phyloP scores from a whole-genome alignment of 2,113 vertebrate genomes.

The Numida meleagris region DNA sequence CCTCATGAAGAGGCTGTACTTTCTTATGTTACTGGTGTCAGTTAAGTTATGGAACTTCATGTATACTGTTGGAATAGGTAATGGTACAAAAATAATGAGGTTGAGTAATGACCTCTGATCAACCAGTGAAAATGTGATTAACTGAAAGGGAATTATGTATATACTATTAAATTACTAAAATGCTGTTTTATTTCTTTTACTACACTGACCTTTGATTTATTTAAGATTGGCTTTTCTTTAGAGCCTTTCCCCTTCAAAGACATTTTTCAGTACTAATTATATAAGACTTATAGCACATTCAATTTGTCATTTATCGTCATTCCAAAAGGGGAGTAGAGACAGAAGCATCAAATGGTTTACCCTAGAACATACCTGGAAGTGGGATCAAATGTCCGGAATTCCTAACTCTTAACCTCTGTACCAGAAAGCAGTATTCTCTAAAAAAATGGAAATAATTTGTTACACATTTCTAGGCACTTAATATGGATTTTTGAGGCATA shows the following conservation, averaged over 20 bases:
- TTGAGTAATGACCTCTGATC: background rate
- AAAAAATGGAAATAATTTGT: background rate
- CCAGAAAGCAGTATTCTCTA: background rate
- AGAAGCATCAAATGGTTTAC: background rate
- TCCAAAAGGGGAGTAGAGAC: background rate
- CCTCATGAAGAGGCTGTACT: background rate
- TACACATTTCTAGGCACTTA: background rate
- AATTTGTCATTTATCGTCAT: background rate
- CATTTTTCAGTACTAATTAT: background rate
- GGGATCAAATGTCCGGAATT: background rate
- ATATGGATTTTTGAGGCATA: background rate
- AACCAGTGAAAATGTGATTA: background rate
- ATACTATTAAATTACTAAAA: background rate
- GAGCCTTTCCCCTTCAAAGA: background rate
- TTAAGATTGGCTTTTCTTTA: background rate
- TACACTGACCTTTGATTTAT: background rate
- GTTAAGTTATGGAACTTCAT: background rate
- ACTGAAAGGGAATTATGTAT: background rate
- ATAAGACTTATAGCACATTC: fast-evolving
- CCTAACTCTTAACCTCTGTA: background rate
- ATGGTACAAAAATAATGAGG: background rate
- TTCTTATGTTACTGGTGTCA: background rate
- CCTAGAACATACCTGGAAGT: background rate
- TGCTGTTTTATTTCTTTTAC: background rate
- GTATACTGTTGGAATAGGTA: background rate